Base-by-base conservation (phyloP, 2,888 invertebrate genomes). In the Caenorhabditis sp. region DNA sequence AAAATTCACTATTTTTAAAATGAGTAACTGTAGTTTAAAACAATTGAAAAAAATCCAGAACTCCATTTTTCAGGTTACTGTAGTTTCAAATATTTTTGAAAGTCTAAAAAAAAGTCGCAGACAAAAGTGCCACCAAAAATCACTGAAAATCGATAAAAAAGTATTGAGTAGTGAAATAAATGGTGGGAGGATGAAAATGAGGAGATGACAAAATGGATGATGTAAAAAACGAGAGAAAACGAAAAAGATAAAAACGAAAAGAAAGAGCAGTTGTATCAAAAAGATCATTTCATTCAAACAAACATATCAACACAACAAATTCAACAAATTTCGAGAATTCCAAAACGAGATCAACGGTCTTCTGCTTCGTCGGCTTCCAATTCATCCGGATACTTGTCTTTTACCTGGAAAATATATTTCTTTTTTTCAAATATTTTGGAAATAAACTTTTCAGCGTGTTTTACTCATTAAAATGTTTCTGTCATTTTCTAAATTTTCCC, bases 331-430 rank as follows among this genome's bases (percentile, higher is more conserved):
- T 31, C n/a, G n/a, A n/a, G n/a, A n/a, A 31, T 24, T 10, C 31
- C 4, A 31, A 31, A 31, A 31, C 31, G 31, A 31, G n/a, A 31
- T 61, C 21, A 67, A 53, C 58, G 36, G 27, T 58, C 53, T 24
- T 58, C 59, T 4, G 51, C 10, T 51, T 75, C 72, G 1, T 79
- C 79, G 10, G 66, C 63, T 68, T 86, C 85, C n/a, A 73, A 31
- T 36, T 84, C 85, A 55, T 86, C 84, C 4, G 86, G 86, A 63
- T 70, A 84, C 51, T 83, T 69, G 57, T 84, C 85, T 60, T 81
- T 82, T 3, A 85, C 83, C 69, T 75, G 58, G 62, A 75, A 59
- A 58, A 60, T 27, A 19, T 58, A 19, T 31, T 21, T 10, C n/a
- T 31, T 24, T 1, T 19, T 37, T n/a, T 26, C 17, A 60, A 57